Evolutionary conservation across 2,797 vertebrate genomes (phyloP).

Genomic region (Danio choprae): DNA sequence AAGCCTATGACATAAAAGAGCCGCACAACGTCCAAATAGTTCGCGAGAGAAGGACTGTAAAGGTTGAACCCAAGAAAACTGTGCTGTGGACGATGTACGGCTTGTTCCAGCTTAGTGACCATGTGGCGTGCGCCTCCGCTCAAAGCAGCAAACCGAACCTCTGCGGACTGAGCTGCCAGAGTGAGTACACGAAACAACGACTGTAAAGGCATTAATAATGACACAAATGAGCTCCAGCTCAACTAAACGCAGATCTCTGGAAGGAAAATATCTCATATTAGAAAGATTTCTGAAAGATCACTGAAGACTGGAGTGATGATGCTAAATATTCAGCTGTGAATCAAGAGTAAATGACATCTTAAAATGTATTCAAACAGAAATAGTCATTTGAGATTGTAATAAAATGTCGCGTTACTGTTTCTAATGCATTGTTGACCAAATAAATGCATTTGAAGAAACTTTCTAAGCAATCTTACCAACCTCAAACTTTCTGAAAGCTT

Average conservation of each 20-base stretch:
- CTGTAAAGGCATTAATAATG: neutral
- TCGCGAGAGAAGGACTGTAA: neutral
- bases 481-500: no score
- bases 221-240: neutral
- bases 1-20: neutral
- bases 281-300: neutral
- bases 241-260: neutral
- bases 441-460: neutral
- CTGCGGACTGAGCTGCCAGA: conserved; percentile 58
- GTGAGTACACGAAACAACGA: conserved; percentile 58
- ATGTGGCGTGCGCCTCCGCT: conserved; percentile 59
- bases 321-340: neutral
- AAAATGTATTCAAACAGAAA: neutral
- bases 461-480: no score
- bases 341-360: neutral
- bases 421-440: neutral
- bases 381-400: no score
- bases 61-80: neutral
- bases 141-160: conserved; percentile 23
- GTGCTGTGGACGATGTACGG: conserved; percentile 60
- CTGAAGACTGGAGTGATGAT: neutral
- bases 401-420: neutral
- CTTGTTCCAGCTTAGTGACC: conserved; percentile 68
- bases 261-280: neutral
- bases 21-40: accelerated